Conservation (phyloP, 2,797 vertebrate species). For the Enteromius trimaculatus region DNA sequence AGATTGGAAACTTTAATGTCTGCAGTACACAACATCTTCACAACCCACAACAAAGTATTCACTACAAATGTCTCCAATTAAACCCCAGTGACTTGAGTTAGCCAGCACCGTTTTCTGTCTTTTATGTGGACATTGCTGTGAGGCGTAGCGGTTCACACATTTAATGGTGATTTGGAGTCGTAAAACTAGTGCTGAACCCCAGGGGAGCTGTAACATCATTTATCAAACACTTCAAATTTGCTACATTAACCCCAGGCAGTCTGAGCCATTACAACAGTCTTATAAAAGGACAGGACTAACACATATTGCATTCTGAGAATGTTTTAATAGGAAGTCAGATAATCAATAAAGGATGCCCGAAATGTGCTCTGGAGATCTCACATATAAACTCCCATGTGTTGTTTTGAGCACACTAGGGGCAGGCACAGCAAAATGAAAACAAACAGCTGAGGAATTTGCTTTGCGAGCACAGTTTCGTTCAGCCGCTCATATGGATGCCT, state of each 20-base stretch:
- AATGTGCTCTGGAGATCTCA: neutral
- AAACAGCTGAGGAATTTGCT: conserved; percentile 32
- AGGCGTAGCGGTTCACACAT: conserved; percentile 52
- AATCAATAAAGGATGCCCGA: conserved; percentile 19
- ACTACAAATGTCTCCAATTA: conserved; percentile 50
- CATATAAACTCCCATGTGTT: neutral
- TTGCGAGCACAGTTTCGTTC: neutral
- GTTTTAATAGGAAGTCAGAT: conserved; percentile 20
- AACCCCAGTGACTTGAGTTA: conserved; percentile 36
- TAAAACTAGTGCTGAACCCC: conserved; percentile 41
- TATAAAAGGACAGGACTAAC: neutral
- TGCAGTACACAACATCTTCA: conserved; percentile 22
- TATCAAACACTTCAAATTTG: conserved; percentile 28
- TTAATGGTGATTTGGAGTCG: conserved; percentile 45
- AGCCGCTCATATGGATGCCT: conserved; percentile 15
- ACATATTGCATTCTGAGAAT: neutral
- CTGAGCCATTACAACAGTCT: neutral
- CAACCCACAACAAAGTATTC: conserved; percentile 66
- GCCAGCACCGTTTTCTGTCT: conserved; percentile 41
- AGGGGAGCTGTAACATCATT: conserved; percentile 10
- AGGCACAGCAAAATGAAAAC: conserved; percentile 10
- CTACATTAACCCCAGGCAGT: conserved; percentile 10
- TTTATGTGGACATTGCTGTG: conserved; percentile 58
- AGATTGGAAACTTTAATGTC: conserved; percentile 44
- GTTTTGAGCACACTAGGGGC: neutral